Evolutionary conservation across 2,113 vertebrate species (phyloP).

Genomic region (Eidolon helvum): DNA sequence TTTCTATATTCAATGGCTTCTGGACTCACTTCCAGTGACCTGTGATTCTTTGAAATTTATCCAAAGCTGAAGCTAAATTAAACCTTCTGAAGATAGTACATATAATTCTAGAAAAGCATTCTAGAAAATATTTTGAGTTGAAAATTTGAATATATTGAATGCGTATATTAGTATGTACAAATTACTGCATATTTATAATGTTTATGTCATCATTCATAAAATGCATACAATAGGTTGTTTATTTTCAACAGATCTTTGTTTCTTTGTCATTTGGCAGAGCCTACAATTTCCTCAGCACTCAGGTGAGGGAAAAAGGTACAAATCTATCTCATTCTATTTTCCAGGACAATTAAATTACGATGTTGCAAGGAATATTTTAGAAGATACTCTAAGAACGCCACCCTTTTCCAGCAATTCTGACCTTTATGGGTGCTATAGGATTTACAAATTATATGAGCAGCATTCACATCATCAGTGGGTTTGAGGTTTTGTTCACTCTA

Average conservation of each 20-base stretch:
- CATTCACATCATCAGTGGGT: not conserved
- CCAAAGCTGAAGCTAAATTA: conserved; percentile 7
- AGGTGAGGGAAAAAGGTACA: not conserved
- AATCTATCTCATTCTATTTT: not conserved
- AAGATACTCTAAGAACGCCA: not conserved
- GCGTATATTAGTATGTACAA: not conserved
- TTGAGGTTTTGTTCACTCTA: not conserved
- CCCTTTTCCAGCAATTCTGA: not conserved
- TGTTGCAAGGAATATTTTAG: not conserved
- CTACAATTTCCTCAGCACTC: not conserved
- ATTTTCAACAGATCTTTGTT: not conserved
- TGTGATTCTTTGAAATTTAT: conserved; percentile 33
- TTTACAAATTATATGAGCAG: not conserved
- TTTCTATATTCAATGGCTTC: not conserved
- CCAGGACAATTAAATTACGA: not conserved
- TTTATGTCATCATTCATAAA: conserved; percentile 2
- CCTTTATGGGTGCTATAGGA: not conserved
- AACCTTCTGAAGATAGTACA: not conserved
- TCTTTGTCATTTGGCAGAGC: not conserved
- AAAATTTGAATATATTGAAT: not conserved
- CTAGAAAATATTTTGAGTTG: not conserved
- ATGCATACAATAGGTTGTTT: not conserved
- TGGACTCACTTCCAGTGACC: conserved; percentile 1
- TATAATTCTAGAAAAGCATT: not conserved
- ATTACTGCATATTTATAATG: conserved; percentile 10